A percentile compares a stretch with the other conserved stretches of the same genome.
These are phyloP conservation scores for Phylloscopus whistleri DNA, from an alignment of 2,113 vertebrate genomes.

Conservation along the genomic window DNA sequence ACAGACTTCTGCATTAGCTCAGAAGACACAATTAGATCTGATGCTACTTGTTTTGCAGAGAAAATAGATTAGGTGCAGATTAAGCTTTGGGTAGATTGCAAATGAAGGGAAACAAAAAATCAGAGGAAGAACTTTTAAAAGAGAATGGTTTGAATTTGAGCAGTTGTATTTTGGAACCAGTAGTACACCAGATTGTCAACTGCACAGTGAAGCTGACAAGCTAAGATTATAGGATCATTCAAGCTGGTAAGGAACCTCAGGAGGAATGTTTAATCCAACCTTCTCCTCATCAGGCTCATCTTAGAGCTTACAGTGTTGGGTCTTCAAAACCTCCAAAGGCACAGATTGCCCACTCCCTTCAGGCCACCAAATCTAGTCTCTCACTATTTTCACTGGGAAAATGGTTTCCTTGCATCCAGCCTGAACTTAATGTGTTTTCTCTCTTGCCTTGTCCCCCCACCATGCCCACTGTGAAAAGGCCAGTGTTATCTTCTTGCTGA, in stretches of 20 bases:
- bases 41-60: constrained; percentile 29
- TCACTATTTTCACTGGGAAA: neutral
- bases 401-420: neutral
- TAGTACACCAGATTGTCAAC: neutral
- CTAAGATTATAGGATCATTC: neutral
- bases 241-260: neutral
- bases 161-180: neutral
- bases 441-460: neutral
- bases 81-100: neutral
- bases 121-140: neutral
- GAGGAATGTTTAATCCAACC: neutral
- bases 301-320: neutral
- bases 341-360: neutral
- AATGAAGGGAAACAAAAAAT: neutral
- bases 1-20: neutral
- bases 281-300: neutral
- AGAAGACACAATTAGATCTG: constrained; percentile 38
- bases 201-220: neutral
- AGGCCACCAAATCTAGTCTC: neutral
- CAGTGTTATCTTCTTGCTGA: neutral
- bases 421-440: neutral
- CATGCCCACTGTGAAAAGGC: neutral
- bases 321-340: neutral
- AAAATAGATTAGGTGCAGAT: constrained; percentile 30
- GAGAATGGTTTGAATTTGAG: neutral